Percentiles rank a stretch among this genome's conserved stretches.
Evolutionary conservation across 2,113 vertebrate genomes (phyloP).

Genomic region (Donacobius atricapilla): DNA sequence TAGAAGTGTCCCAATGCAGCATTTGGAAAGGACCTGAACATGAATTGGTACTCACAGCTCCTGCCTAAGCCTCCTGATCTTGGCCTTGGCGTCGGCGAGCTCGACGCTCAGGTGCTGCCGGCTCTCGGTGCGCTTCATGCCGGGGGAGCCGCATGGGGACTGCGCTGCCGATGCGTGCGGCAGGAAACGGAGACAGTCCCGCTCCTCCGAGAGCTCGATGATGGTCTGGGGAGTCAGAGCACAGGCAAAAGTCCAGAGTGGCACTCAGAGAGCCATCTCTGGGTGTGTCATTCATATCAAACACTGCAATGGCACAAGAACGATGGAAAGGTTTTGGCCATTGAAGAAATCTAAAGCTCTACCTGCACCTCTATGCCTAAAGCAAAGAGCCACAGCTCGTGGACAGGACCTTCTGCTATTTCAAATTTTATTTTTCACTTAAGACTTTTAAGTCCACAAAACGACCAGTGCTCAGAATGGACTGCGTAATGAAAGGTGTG

Average conservation of each 20-base stretch:
- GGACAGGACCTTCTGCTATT: not conserved
- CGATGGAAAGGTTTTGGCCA: not conserved
- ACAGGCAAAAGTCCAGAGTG: not conserved
- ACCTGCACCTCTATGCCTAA: rapidly evolving
- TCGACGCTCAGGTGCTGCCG: slow-evolving; percentile 96
- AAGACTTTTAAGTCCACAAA: not conserved
- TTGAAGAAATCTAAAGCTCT: not conserved
- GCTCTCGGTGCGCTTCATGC: slow-evolving; percentile 94
- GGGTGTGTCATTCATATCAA: rapidly evolving
- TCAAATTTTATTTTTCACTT: not conserved
- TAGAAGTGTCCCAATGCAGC: not conserved
- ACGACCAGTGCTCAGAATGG: not conserved
- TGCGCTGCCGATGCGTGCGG: slow-evolving; percentile 79
- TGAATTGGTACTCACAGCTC: slow-evolving; percentile 86
- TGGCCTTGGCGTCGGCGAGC: slow-evolving; percentile 95
- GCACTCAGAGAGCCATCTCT: not conserved
- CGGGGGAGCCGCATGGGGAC: slow-evolving; percentile 89
- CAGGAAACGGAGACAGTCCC: slow-evolving; percentile 89
- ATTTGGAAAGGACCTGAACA: not conserved
- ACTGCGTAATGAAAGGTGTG: not conserved
- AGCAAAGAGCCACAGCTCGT: not conserved
- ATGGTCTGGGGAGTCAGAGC: slow-evolving; percentile 78
- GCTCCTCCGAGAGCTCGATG: slow-evolving; percentile 91
- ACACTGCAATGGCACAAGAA: not conserved
- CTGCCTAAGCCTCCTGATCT: slow-evolving; percentile 91